phyloP scores from a whole-genome alignment of 2,797 vertebrate genomes.

The Xerus rutilus region DNA sequence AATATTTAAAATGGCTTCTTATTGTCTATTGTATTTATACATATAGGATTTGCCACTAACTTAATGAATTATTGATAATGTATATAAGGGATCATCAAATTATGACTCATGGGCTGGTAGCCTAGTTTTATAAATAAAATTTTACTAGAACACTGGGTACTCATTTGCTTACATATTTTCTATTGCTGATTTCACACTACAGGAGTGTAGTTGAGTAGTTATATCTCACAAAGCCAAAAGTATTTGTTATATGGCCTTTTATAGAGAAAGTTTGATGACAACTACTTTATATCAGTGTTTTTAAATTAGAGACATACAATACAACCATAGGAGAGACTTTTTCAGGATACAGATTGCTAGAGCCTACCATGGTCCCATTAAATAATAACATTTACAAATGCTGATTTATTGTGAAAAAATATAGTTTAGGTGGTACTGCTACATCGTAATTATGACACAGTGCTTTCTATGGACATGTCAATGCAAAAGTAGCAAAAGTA shows the following conservation, averaged over 20 bases:
- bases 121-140: conserved; percentile 23
- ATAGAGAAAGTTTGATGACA: background rate
- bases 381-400: background rate
- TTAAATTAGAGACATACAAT: conserved; percentile 11
- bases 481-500: background rate
- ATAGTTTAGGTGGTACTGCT: background rate
- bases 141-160: background rate
- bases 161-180: background rate
- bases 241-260: conserved; percentile 9
- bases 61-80: background rate
- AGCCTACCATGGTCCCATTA: background rate
- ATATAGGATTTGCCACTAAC: background rate
- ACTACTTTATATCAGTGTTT: background rate
- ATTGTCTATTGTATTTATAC: conserved; percentile 17
- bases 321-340: background rate
- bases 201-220: background rate
- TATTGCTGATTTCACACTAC: background rate
- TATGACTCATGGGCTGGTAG: background rate
- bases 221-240: background rate
- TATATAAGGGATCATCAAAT: background rate
- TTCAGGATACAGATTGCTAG: background rate
- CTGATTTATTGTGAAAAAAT: conserved; percentile 7
- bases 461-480: conserved; percentile 1
- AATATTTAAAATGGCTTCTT: background rate
- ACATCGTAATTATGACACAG: background rate